A percentile compares a stretch with the other conserved stretches of the same genome.
phyloP scores from a whole-genome alignment of 1,140 invertebrate species.

The Bemisia tabaci region DNA sequence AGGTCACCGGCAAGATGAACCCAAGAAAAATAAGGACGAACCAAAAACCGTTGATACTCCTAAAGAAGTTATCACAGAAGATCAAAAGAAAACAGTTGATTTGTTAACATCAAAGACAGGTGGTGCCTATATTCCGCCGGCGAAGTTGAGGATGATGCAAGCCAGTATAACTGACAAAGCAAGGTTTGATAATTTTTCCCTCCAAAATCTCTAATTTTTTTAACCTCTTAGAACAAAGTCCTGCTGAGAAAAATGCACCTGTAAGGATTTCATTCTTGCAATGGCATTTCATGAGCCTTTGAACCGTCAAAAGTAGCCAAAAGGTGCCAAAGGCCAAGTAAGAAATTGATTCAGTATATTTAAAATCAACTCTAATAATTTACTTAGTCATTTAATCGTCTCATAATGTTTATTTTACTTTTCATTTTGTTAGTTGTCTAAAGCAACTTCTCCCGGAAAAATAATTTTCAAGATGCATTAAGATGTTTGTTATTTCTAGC shows the following conservation, averaged over 20 bases:
- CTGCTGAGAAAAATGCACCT: background rate
- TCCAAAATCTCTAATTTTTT: conserved; percentile 7
- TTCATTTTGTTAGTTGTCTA: no score
- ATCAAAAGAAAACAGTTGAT: conserved; percentile 48
- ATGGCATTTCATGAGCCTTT: no score
- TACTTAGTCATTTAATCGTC: no score
- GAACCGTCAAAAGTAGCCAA: no score
- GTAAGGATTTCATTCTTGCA: background rate
- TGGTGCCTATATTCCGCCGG: conserved; percentile 97
- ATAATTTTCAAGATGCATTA: no score
- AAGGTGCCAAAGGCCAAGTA: no score
- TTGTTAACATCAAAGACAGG: conserved; percentile 74
- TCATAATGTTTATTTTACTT: no score
- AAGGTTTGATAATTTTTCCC: no score
- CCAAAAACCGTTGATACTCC: background rate
- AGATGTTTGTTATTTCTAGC: no score
- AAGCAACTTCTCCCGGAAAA: no score
- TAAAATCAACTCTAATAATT: no score
- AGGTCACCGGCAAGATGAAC: background rate
- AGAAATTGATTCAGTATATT: no score
- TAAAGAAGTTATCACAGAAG: conserved; percentile 19
- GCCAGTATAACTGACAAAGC: conserved; percentile 85
- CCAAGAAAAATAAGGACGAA: background rate
- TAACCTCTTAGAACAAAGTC: background rate
- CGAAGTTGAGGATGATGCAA: conserved; percentile 87